A percentile compares a stretch with the other conserved stretches of the same genome.
phyloP scores from a whole-genome alignment of 2,113 vertebrate species.

The Phalacrocorax aristotelis region DNA sequence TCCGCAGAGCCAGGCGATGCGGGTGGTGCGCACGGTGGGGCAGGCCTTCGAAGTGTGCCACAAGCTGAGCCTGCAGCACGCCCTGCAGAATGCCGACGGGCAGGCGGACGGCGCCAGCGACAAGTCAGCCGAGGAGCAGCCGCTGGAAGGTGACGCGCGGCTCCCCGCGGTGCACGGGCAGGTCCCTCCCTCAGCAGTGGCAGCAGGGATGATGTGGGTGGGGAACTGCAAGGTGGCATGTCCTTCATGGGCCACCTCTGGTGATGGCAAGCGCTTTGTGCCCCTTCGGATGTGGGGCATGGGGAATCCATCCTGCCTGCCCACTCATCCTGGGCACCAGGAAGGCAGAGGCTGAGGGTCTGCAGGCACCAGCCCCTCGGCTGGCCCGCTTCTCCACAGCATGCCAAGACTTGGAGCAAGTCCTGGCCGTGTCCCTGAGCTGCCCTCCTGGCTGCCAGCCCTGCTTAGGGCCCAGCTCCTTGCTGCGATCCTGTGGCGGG shows the following conservation, averaged over 20 bases:
- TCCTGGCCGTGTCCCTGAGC: neutral
- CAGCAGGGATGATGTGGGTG: neutral
- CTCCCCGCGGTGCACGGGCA: neutral
- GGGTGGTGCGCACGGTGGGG: constrained; percentile 82
- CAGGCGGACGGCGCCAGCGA: constrained; percentile 77
- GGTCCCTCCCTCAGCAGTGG: neutral
- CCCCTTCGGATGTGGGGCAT: fast-evolving
- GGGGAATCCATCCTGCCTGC: neutral
- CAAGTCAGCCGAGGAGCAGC: constrained; percentile 74
- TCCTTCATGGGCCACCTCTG: neutral
- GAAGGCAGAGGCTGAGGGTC: neutral
- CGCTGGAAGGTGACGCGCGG: constrained; percentile 58
- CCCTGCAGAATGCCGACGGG: constrained; percentile 77
- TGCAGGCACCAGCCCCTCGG: neutral
- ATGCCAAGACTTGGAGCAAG: neutral
- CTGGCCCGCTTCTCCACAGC: neutral
- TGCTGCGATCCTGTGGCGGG: fast-evolving
- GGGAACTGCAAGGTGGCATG: fast-evolving
- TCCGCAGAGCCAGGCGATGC: constrained; percentile 83
- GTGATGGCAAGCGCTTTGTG: fast-evolving
- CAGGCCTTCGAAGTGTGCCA: constrained; percentile 89
- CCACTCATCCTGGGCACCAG: fast-evolving
- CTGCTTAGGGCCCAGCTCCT: fast-evolving
- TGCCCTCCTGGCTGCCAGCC: neutral
- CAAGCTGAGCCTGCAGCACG: constrained; percentile 85